Percentiles rank a stretch among this genome's conserved stretches.
Conservation (phyloP, 2,888 invertebrate species). For the Serrognathus titanus region DNA sequence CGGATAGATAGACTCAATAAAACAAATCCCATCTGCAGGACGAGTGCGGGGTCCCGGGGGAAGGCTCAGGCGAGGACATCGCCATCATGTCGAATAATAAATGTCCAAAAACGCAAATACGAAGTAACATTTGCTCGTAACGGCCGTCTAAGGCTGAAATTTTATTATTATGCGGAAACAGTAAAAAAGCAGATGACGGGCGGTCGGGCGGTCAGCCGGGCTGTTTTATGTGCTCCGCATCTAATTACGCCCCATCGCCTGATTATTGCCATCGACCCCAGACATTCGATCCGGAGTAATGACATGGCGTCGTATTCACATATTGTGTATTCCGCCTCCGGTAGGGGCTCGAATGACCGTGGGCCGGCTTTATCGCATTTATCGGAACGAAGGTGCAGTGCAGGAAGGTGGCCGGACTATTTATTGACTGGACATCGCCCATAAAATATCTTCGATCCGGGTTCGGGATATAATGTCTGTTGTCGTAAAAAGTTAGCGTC, state of each 20-base stretch:
- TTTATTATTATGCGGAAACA: constrained; percentile 64
- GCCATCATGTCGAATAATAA: constrained; percentile 45
- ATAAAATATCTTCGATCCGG: constrained; percentile 51
- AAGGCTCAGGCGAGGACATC: constrained; percentile 35
- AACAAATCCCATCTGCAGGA: constrained; percentile 48
- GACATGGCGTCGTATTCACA: constrained; percentile 26
- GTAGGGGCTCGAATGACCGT: constrained; percentile 32
- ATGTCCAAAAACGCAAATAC: constrained; percentile 50
- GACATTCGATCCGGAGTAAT: constrained; percentile 21
- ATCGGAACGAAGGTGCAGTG: constrained; percentile 32
- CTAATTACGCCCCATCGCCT: constrained; percentile 46
- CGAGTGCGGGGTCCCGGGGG: constrained; percentile 10
- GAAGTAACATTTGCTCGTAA: constrained; percentile 51
- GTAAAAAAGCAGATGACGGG: constrained; percentile 61
- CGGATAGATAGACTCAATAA: constrained; percentile 43
- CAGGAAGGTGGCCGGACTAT: constrained; percentile 45
- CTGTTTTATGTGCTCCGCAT: constrained; percentile 47
- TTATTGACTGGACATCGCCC: constrained; percentile 52
- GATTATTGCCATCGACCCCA: constrained; percentile 39
- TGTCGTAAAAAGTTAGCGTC: constrained; percentile 47
- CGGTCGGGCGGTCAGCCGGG: constrained; percentile 37
- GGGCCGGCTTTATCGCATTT: constrained; percentile 37
- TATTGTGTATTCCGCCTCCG: constrained; percentile 47
- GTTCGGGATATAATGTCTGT: constrained; percentile 37
- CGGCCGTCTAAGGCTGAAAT: constrained; percentile 48